Evolutionary conservation across 2,797 vertebrate genomes (phyloP).

Genomic region (Remorina albescens): DNA sequence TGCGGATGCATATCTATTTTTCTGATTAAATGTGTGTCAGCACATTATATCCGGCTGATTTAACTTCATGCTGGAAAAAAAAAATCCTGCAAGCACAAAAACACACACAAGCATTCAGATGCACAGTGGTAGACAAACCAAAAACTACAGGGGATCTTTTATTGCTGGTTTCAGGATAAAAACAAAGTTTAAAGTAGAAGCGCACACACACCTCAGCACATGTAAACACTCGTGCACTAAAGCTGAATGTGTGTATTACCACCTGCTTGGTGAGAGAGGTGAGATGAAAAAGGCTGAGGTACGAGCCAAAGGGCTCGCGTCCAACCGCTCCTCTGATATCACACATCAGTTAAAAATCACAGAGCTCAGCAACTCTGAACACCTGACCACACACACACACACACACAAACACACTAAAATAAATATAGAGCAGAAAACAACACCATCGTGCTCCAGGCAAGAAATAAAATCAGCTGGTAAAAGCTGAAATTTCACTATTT

Average conservation of each 20-base stretch:
- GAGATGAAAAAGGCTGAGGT: slow-evolving; percentile 29
- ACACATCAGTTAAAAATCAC: slow-evolving; percentile 62
- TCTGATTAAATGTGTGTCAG: slow-evolving; percentile 60
- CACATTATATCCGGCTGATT: slow-evolving; percentile 56
- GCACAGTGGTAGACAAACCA: background rate
- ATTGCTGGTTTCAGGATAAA: background rate
- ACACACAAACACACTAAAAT: slow-evolving; percentile 37
- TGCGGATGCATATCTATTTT: slow-evolving; percentile 56
- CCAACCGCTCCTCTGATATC: slow-evolving; percentile 67
- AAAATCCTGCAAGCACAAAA: slow-evolving; percentile 6
- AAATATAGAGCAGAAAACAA: slow-evolving; percentile 57
- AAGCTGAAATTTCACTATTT: background rate
- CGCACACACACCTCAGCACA: slow-evolving; percentile 10
- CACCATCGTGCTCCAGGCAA: slow-evolving; percentile 31
- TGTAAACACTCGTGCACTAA: slow-evolving; percentile 23
- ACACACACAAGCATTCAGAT: slow-evolving; percentile 1
- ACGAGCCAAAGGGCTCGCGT: slow-evolving; percentile 41
- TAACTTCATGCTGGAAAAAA: slow-evolving; percentile 33
- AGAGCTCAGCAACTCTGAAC: slow-evolving; percentile 60
- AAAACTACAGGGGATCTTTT: background rate
- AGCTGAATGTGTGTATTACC: slow-evolving; percentile 34
- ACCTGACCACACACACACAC: slow-evolving; percentile 39
- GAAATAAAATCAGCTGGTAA: slow-evolving; percentile 20
- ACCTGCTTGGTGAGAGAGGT: slow-evolving; percentile 25
- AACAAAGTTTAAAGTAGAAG: no score